A percentile compares a stretch with the other conserved stretches of the same genome.
These are phyloP conservation scores for Baryphthengus martii DNA, from an alignment of 2,113 vertebrate species.

Conservation along the genomic window DNA sequence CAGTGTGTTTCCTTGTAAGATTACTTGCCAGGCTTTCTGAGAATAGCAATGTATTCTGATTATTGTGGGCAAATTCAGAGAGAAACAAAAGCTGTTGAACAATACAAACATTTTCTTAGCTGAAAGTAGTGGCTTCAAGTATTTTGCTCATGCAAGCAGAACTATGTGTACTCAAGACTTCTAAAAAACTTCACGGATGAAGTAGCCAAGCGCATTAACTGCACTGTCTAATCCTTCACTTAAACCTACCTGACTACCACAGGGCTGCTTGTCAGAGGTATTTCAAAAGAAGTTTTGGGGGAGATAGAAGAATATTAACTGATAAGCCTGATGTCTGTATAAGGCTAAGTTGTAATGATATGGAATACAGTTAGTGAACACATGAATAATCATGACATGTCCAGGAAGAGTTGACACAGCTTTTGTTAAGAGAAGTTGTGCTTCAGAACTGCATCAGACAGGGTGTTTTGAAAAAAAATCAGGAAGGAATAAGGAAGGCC, in stretches of 20 bases:
- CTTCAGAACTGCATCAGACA: background rate
- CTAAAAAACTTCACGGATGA: background rate
- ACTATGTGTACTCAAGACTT: background rate
- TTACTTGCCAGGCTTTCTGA: constrained; percentile 30
- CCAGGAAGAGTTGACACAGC: background rate
- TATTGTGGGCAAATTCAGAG: background rate
- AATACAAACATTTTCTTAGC: constrained; percentile 26
- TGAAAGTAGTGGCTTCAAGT: constrained; percentile 15
- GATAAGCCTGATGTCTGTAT: background rate
- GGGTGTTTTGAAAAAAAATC: background rate
- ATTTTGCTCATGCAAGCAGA: background rate
- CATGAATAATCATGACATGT: background rate
- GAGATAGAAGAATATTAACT: background rate
- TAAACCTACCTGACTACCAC: background rate
- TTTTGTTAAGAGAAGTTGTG: background rate
- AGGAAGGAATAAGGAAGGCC: background rate
- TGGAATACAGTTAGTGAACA: background rate
- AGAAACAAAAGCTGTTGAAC: background rate
- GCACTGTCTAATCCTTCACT: background rate
- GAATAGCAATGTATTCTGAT: constrained; percentile 13
- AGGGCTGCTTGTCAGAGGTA: background rate
- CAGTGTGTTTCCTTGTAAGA: constrained; percentile 10
- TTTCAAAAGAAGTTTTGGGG: background rate
- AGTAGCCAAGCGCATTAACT: background rate
- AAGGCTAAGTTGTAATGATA: background rate